Evolutionary conservation across 1,140 invertebrate species (phyloP).

Genomic region (Xylocopa sonorina): DNA sequence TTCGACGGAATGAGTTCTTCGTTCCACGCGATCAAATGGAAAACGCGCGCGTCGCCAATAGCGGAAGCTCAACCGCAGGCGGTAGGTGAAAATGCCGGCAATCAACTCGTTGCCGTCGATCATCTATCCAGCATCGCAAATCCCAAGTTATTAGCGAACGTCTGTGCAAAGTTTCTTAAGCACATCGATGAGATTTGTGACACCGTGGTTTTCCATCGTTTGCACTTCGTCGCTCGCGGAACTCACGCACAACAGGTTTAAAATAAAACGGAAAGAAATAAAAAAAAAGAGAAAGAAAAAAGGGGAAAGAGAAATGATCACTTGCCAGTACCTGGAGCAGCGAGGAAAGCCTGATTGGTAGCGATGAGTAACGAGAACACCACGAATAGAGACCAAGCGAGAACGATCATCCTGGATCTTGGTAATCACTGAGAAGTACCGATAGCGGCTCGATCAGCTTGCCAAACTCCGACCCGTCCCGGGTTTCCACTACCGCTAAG

Average conservation of each 20-base stretch:
- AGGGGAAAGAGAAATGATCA: neutral
- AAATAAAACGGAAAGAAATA: neutral
- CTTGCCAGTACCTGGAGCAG: conserved; percentile 67
- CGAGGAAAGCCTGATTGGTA: conserved; percentile 68
- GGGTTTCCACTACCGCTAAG: conserved; percentile 32
- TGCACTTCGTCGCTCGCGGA: too few species aligned
- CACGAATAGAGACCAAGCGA: conserved; percentile 69
- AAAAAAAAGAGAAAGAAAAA: neutral
- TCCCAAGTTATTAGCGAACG: too few species aligned
- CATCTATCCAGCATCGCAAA: too few species aligned
- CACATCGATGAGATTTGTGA: too few species aligned
- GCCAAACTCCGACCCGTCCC: neutral
- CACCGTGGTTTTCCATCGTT: too few species aligned
- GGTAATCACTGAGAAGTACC: conserved; percentile 13
- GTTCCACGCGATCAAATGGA: neutral
- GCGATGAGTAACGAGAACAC: conserved; percentile 68
- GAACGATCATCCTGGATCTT: conserved; percentile 67
- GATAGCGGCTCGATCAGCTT: conserved; percentile 38
- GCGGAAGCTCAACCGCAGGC: neutral
- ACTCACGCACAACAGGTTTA: too few species aligned
- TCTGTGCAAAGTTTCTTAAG: too few species aligned
- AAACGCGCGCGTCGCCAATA: neutral
- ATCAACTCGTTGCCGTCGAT: too few species aligned
- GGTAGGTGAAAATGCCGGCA: neutral
- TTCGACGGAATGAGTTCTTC: neutral